Evolutionary conservation across 1,140 invertebrate species (phyloP), one percentile per base, ranked within the genome.

Genomic region (Hypsibius dujardini): DNA sequence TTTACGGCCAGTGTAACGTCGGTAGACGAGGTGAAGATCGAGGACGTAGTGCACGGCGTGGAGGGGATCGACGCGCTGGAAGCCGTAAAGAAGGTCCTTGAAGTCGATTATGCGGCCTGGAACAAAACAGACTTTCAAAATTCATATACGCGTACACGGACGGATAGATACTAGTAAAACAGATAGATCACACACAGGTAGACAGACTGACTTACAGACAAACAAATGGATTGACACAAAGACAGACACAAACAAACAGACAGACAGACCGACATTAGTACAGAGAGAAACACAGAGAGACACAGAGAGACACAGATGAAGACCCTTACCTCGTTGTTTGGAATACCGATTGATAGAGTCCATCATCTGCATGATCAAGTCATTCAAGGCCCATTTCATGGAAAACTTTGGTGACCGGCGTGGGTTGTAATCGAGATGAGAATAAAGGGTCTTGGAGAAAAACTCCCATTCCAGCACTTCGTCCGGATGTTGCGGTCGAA

Each of bases 101-200:
- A 95, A 97, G 78, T 97, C 93, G 69, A 98, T 92, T 1, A 93
- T 85, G 15, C 95, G 84, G 0, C 93, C 95, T n/a, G n/a, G n/a
- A n/a, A n/a, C n/a, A n/a, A n/a, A n/a, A n/a, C n/a, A n/a, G n/a
- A n/a, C n/a, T n/a, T n/a, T n/a, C n/a, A n/a, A n/a, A n/a, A n/a
- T n/a, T n/a, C n/a, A n/a, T n/a, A n/a, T n/a, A n/a, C n/a, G n/a
- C n/a, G n/a, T n/a, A n/a, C n/a, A n/a, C n/a, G n/a, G n/a, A n/a
- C n/a, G n/a, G n/a, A n/a, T n/a, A n/a, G n/a, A n/a, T n/a, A n/a
- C n/a, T n/a, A n/a, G n/a, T n/a, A n/a, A n/a, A n/a, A n/a, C n/a
- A n/a, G n/a, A n/a, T n/a, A n/a, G n/a, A n/a, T n/a, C n/a, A n/a
- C n/a, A n/a, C n/a, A n/a, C n/a, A n/a, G n/a, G n/a, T n/a, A n/a